phyloP scores from a whole-genome alignment of 2,113 vertebrate species.

The Paracyprichromis sp. region DNA sequence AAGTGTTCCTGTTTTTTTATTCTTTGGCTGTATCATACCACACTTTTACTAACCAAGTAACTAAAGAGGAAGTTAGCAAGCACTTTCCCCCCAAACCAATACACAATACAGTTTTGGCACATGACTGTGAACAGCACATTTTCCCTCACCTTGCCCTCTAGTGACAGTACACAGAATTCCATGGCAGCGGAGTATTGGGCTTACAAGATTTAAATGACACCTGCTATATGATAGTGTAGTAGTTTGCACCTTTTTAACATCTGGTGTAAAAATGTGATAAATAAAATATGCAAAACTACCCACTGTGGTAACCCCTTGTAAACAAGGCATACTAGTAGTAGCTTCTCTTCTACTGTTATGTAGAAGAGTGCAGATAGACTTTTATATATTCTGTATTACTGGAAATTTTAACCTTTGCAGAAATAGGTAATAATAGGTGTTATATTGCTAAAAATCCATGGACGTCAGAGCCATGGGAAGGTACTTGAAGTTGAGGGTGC shows the following conservation, averaged over 20 bases:
- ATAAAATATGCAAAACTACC: background rate
- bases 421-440: background rate
- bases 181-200: background rate
- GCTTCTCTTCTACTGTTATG: background rate
- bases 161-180: background rate
- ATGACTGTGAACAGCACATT: background rate
- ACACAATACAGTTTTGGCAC: background rate
- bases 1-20: background rate
- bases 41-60: background rate
- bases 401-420: background rate
- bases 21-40: background rate
- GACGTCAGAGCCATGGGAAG: background rate
- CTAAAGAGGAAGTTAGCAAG: background rate
- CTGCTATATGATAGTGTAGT: background rate
- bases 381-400: background rate
- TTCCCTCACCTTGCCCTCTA: background rate
- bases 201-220: background rate
- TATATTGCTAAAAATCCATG: background rate
- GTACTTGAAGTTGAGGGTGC: background rate
- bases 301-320: background rate
- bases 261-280: background rate
- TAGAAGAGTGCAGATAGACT: background rate
- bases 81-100: background rate
- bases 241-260: background rate
- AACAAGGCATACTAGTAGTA: background rate